Percentiles rank a stretch among this genome's conserved stretches.
Conservation (phyloP, 2,888 invertebrate genomes). For the Standfussiana lucernea region DNA sequence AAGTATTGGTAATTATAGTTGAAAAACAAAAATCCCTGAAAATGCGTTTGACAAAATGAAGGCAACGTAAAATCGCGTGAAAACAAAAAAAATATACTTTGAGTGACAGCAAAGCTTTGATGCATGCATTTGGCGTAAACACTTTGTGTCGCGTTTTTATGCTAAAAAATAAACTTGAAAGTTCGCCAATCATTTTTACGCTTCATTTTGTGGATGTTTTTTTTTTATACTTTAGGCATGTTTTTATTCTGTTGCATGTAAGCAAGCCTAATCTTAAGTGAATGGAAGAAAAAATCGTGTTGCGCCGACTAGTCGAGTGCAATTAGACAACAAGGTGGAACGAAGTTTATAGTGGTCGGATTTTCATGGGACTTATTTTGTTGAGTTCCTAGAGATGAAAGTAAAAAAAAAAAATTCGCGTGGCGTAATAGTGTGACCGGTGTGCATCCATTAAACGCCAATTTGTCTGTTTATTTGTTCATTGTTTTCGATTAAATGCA, state of each 20-base stretch:
- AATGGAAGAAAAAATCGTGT: too few species aligned
- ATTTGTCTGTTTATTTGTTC: too few species aligned
- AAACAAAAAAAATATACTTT: conserved; percentile 4
- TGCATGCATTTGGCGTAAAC: conserved; percentile 11
- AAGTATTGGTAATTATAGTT: background rate
- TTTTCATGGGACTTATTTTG: too few species aligned
- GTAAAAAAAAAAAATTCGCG: too few species aligned
- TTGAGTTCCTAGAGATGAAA: too few species aligned
- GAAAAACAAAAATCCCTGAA: background rate
- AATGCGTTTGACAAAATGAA: background rate
- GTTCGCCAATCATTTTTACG: background rate
- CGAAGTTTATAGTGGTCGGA: too few species aligned
- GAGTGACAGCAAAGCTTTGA: conserved; percentile 15
- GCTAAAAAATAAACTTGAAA: conserved; percentile 7
- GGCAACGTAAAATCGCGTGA: background rate
- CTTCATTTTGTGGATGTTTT: background rate
- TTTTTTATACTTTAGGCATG: conserved; percentile 5
- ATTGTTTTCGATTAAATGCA: too few species aligned
- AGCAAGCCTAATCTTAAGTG: background rate
- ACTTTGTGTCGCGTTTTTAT: background rate
- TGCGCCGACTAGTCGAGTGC: too few species aligned
- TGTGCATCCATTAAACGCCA: too few species aligned
- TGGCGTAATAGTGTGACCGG: too few species aligned
- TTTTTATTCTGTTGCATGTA: background rate
- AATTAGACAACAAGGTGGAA: too few species aligned